phyloP scores from a whole-genome alignment of 2,888 invertebrate genomes.

The Notocelia uddmanniana region DNA sequence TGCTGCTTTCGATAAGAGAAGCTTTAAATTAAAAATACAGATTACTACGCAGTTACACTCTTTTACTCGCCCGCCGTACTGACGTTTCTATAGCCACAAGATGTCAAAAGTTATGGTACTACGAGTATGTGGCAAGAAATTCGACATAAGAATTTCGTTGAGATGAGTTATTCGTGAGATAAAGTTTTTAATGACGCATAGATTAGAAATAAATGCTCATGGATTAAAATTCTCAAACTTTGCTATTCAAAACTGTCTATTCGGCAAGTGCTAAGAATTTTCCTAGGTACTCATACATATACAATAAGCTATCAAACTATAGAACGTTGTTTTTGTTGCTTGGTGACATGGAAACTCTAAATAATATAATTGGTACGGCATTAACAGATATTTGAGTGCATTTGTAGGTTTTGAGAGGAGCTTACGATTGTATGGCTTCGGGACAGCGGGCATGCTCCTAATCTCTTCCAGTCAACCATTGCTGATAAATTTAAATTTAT shows the following conservation, averaged over 20 bases:
- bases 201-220: background rate
- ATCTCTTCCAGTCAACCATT: constrained; percentile 21
- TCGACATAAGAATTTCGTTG: constrained; percentile 15
- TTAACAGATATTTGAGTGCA: constrained; percentile 17
- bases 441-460: constrained; percentile 29
- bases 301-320: background rate
- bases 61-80: constrained; percentile 2
- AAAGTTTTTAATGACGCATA: background rate
- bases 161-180: background rate
- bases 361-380: background rate
- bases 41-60: background rate
- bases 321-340: background rate
- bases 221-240: background rate
- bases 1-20: too few species aligned
- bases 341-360: background rate
- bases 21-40: background rate
- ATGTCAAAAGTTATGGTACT: constrained; percentile 16
- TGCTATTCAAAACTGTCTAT: too few species aligned
- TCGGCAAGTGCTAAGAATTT: too few species aligned
- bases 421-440: constrained; percentile 37
- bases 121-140: constrained; percentile 30
- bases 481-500: background rate
- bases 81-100: constrained; percentile 11
- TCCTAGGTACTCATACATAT: too few species aligned
- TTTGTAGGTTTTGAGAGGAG: constrained; percentile 32